Evolutionary conservation across 2,888 invertebrate genomes (phyloP).

Genomic region (Xylota sylvarum): DNA sequence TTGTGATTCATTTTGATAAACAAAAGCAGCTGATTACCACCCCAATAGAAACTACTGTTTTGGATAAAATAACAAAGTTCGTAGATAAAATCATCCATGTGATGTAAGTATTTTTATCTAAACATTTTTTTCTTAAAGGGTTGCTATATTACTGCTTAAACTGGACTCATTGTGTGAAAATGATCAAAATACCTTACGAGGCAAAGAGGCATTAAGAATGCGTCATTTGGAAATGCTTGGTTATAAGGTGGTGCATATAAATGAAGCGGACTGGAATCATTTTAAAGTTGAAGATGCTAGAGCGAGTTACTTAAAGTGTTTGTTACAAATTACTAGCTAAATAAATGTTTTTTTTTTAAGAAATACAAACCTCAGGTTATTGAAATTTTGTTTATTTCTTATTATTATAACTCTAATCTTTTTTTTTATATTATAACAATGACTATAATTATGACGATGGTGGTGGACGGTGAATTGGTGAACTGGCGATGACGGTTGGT

Average conservation of each 20-base stretch:
- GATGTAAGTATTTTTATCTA: neutral
- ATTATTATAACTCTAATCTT: too few species aligned
- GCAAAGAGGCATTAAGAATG: conserved; percentile 85
- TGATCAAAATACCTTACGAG: conserved; percentile 85
- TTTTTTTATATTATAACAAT: too few species aligned
- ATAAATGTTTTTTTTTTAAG: neutral
- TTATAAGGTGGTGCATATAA: conserved; percentile 86
- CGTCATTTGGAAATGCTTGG: conserved; percentile 88
- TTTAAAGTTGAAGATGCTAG: conserved; percentile 85
- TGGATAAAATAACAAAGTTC: conserved; percentile 84
- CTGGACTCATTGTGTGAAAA: conserved; percentile 85
- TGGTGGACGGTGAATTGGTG: too few species aligned
- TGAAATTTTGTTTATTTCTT: too few species aligned
- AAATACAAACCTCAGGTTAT: neutral
- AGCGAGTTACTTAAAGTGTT: conserved; percentile 84
- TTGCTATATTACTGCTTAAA: conserved; percentile 85
- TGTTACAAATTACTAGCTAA: conserved; percentile 81
- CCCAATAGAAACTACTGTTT: conserved; percentile 81
- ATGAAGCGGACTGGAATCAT: conserved; percentile 86
- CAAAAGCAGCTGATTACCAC: conserved; percentile 80
- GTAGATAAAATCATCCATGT: neutral
- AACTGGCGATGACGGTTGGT: too few species aligned
- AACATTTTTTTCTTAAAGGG: conserved; percentile 50
- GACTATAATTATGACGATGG: too few species aligned
- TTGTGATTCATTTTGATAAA: conserved; percentile 84